Base-by-base conservation (phyloP, 1,140 invertebrate genomes). In the Drosophila quadrilineata region DNA sequence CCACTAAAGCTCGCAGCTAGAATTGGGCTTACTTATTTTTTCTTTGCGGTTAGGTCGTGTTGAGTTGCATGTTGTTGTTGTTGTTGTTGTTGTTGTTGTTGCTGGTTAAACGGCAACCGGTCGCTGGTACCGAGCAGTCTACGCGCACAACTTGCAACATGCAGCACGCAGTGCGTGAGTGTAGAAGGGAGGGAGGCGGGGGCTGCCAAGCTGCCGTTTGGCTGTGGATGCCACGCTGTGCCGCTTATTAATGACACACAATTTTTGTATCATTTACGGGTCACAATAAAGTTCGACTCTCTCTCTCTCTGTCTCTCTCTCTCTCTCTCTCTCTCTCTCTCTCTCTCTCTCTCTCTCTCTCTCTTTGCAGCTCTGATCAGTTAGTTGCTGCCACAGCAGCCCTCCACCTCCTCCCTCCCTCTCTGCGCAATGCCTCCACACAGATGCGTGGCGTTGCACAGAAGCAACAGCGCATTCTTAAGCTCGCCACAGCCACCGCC, bases 201-300 rank as follows among this genome's bases (percentile, higher is more conserved):
- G 6, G 17, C 1, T 9, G 8, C 6, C 21, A 22, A 6, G 6
- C n/a, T n/a, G 6, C 3, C 14, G 38, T n/a, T n/a, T n/a, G 2
- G 6, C 10, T 12, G 22, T 24, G 24, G 76, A 63, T 72, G 52
- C 53, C 77, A 82, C 41, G 79, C 77, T 82, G 77, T 71, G 77
- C 57, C 50, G 73, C 69, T 87, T 87, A 87, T 87, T 87, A 87
- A 87, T 87, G 82, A 87, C 73, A 70, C 73, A 87, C 82, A 87
- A 84, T 87, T 87, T 82, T 84, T 87, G 76, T 87, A 87, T 87
- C 82, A 87, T 87, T 87, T 87, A 87, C 82, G 82, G 84, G 82
- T 87, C 82, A 84, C 75, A 87, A 87, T 86, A 85, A 86, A 79
- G 71, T 57, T 77, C 69, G 52, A n/a, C 12, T 10, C 28, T 21